Percentiles rank a stretch among this genome's conserved stretches.
Evolutionary conservation across 2,113 vertebrate genomes (phyloP).

Genomic region (Piaya cayana): DNA sequence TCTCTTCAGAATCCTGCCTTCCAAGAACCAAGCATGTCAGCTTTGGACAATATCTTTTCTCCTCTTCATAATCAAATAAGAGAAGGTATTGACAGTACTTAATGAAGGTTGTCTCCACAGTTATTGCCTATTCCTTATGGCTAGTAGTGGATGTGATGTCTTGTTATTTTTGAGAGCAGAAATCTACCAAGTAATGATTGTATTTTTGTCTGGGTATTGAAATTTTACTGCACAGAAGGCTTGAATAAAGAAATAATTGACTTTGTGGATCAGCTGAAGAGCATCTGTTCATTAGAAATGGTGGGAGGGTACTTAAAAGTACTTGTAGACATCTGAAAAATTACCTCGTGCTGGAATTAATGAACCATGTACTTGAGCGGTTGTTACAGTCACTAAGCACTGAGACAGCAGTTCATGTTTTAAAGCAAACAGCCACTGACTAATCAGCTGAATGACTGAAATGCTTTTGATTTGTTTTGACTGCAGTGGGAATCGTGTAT

Average conservation of each 20-base stretch:
- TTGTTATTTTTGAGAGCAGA: not conserved
- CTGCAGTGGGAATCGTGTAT: not conserved
- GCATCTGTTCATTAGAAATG: not conserved
- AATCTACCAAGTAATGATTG: not conserved
- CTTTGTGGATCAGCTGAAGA: not conserved
- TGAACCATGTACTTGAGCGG: not conserved
- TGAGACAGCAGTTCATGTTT: not conserved
- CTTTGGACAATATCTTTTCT: constrained; percentile 3
- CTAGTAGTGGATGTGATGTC: not conserved
- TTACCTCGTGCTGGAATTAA: not conserved
- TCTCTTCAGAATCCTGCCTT: constrained; percentile 6
- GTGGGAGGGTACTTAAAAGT: not conserved
- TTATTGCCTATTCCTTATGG: not conserved
- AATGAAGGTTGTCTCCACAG: not conserved
- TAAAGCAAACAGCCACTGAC: not conserved
- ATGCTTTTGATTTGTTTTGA: not conserved
- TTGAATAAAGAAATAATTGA: not conserved
- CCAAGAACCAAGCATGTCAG: constrained; percentile 19
- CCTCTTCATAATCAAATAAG: constrained; percentile 34
- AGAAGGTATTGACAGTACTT: constrained; percentile 70
- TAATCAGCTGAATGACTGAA: not conserved
- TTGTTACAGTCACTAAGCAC: not conserved
- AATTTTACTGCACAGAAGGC: not conserved
- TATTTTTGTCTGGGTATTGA: not conserved
- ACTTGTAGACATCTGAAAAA: not conserved